Evolutionary conservation across 2,888 invertebrate genomes (phyloP).

Genomic region (Trichacis sp.): DNA sequence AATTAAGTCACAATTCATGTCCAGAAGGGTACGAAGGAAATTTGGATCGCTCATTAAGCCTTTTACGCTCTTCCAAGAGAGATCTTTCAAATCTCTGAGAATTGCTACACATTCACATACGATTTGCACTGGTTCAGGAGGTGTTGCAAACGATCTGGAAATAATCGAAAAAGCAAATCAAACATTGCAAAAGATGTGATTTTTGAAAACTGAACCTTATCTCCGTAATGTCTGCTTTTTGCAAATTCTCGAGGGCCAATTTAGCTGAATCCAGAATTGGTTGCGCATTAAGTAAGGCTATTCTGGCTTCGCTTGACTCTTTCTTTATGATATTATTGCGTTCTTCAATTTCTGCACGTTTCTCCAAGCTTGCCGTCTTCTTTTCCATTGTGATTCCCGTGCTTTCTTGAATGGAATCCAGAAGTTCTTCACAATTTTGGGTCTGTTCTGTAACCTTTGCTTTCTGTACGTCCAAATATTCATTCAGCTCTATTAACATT

Average conservation of each 20-base stretch:
- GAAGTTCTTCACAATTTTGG: slow-evolving; percentile 81
- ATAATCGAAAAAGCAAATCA: too few relatives aligned
- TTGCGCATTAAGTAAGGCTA: slow-evolving; percentile 82
- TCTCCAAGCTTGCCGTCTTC: slow-evolving; percentile 83
- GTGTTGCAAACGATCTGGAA: slow-evolving; percentile 86
- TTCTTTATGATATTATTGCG: slow-evolving; percentile 82
- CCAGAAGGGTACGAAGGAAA: slow-evolving; percentile 83
- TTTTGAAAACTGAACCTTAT: slow-evolving; percentile 71
- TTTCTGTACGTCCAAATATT: slow-evolving; percentile 84
- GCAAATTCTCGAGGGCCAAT: slow-evolving; percentile 83
- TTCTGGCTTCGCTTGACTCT: slow-evolving; percentile 88
- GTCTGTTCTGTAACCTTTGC: slow-evolving; percentile 86
- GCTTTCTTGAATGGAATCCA: slow-evolving; percentile 80
- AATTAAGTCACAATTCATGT: slow-evolving; percentile 87
- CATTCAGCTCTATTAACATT: slow-evolving; percentile 83
- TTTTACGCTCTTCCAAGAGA: slow-evolving; percentile 91
- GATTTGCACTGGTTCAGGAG: slow-evolving; percentile 89
- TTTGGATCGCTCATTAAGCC: slow-evolving; percentile 93
- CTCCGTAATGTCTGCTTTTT: slow-evolving; percentile 92
- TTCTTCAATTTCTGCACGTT: slow-evolving; percentile 85
- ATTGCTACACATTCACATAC: slow-evolving; percentile 93
- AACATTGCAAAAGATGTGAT: too few relatives aligned
- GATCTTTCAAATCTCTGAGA: slow-evolving; percentile 84
- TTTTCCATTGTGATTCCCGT: slow-evolving; percentile 81
- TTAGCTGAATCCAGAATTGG: slow-evolving; percentile 88